Conservation (phyloP, 2,888 invertebrate species). For the Volucella inflata region DNA sequence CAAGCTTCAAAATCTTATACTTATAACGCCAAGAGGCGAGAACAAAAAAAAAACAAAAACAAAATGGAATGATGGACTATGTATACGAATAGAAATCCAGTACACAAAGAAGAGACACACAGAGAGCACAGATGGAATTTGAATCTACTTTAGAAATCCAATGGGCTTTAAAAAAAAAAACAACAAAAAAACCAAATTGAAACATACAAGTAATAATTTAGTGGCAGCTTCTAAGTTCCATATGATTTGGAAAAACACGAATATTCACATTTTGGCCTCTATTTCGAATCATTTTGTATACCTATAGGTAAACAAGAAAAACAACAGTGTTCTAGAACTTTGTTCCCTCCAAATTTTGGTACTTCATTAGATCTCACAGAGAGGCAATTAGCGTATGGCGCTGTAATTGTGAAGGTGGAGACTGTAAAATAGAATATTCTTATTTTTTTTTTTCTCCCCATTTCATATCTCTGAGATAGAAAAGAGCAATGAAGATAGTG, state of each 20-base stretch:
- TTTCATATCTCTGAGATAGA: constrained; percentile 28
- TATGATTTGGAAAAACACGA: constrained; percentile 6
- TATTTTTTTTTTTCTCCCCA: background rate
- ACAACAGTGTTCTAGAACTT: constrained; percentile 13
- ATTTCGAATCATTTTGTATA: background rate
- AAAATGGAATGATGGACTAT: constrained; percentile 17
- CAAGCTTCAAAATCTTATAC: constrained; percentile 12
- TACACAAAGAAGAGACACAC: constrained; percentile 16
- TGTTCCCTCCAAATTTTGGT: constrained; percentile 9
- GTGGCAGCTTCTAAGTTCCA: background rate
- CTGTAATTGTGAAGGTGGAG: constrained; percentile 24
- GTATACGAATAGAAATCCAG: background rate
- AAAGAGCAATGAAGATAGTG: constrained; percentile 17
- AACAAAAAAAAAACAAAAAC: constrained; percentile 1
- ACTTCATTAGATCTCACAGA: constrained; percentile 16
- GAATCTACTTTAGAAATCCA: constrained; percentile 38
- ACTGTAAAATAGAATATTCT: constrained; percentile 1
- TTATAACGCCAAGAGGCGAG: constrained; percentile 15
- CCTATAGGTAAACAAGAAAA: background rate
- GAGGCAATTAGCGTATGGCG: constrained; percentile 11
- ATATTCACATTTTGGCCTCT: constrained; percentile 5
- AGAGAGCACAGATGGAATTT: constrained; percentile 36
- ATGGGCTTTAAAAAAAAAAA: background rate
- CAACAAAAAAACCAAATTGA: background rate
- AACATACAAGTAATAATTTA: background rate